Evolutionary conservation across 2,888 invertebrate genomes (phyloP).

Genomic region (Coremacera marginata): DNA sequence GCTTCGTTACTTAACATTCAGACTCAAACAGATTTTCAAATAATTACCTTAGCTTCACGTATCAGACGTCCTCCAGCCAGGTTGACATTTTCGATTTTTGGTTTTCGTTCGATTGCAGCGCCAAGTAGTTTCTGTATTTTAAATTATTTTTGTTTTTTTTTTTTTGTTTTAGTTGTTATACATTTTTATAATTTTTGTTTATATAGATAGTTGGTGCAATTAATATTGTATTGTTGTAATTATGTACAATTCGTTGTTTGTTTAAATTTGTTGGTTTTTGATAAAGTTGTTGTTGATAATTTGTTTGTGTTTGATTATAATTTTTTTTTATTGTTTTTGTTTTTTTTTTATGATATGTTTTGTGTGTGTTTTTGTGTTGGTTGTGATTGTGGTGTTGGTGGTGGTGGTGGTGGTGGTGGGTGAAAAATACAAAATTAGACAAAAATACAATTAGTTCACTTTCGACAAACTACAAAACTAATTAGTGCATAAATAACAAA

Average conservation of each 20-base stretch:
- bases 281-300: background rate
- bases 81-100: slow-evolving; percentile 95
- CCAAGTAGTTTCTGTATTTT: slow-evolving; percentile 88
- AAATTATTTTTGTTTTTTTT: slow-evolving; percentile 29
- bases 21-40: background rate
- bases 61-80: slow-evolving; percentile 95
- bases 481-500: slow-evolving; percentile 51
- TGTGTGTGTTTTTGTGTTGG: slow-evolving; percentile 51
- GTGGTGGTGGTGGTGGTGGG: slow-evolving; percentile 51
- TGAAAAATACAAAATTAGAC: slow-evolving; percentile 68
- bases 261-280: slow-evolving; percentile 37
- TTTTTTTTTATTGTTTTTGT: slow-evolving; percentile 47
- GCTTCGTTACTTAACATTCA: background rate
- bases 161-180: slow-evolving; percentile 40
- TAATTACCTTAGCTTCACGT: slow-evolving; percentile 94
- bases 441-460: slow-evolving; percentile 65
- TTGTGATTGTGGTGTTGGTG: slow-evolving; percentile 51
- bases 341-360: slow-evolving; percentile 46
- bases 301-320: slow-evolving; percentile 33
- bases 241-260: slow-evolving; percentile 36
- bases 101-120: slow-evolving; percentile 91
- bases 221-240: slow-evolving; percentile 37
- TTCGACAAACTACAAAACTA: slow-evolving; percentile 44
- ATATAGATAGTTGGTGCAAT: slow-evolving; percentile 17
- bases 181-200: slow-evolving; percentile 32